Evolutionary conservation across 2,113 vertebrate genomes (phyloP).

Genomic region (Oryzias curvinotus): DNA sequence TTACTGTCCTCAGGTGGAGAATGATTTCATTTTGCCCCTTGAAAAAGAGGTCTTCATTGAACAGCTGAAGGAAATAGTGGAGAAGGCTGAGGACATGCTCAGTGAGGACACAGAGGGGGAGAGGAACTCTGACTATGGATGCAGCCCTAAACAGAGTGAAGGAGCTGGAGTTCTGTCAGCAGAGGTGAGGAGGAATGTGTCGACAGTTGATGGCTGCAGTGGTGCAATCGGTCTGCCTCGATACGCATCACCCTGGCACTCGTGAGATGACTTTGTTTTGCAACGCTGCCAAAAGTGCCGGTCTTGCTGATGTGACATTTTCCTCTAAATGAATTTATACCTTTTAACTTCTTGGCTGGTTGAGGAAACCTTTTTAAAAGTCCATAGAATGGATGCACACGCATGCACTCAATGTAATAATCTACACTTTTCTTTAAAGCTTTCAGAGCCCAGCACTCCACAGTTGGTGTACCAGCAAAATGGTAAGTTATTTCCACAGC

Average conservation of each 20-base stretch:
- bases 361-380: slow-evolving; percentile 16
- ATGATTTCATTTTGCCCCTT: slow-evolving; percentile 92
- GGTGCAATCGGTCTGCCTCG: slow-evolving; percentile 18
- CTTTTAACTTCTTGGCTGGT: slow-evolving; percentile 19
- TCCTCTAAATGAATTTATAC: slow-evolving; percentile 33
- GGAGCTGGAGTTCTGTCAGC: slow-evolving; percentile 59
- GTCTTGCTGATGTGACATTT: slow-evolving; percentile 45
- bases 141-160: slow-evolving; percentile 81
- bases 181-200: slow-evolving; percentile 78
- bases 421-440: slow-evolving; percentile 59
- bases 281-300: slow-evolving; percentile 30
- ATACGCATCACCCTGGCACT: slow-evolving; percentile 33
- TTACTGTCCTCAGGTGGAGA: slow-evolving; percentile 83
- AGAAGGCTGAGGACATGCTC: slow-evolving; percentile 97
- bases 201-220: slow-evolving; percentile 26
- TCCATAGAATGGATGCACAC: slow-evolving; percentile 8
- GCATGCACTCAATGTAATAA: slow-evolving; percentile 10
- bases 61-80: slow-evolving; percentile 97
- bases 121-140: slow-evolving; percentile 80
- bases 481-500: slow-evolving; percentile 72
- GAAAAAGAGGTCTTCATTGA: slow-evolving; percentile 97
- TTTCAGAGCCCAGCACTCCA: slow-evolving; percentile 70
- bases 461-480: slow-evolving; percentile 94
- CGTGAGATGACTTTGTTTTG: slow-evolving; percentile 38
- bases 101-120: slow-evolving; percentile 92